phyloP scores from a whole-genome alignment of 2,113 vertebrate species.

The Bubo scandiacus region DNA sequence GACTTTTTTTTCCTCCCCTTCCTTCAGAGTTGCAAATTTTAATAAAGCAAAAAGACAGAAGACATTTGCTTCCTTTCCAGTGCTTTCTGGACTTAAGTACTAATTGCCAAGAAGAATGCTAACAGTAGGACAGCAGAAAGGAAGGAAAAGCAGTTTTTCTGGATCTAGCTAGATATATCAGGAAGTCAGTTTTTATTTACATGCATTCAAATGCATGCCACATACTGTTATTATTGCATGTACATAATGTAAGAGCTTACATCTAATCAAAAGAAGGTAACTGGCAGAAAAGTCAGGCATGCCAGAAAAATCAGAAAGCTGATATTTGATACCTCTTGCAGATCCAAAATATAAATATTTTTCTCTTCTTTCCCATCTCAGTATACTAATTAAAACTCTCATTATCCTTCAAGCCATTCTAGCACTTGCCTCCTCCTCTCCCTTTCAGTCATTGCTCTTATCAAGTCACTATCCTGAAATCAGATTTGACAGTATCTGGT shows the following conservation, averaged over 20 bases:
- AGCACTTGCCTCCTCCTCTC: background rate
- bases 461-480: background rate
- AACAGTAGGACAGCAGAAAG: background rate
- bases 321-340: background rate
- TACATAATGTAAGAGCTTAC: background rate
- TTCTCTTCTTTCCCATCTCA: background rate
- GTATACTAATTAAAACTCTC: background rate
- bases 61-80: background rate
- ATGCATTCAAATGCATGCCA: background rate
- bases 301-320: background rate
- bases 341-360: background rate
- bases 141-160: background rate
- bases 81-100: background rate
- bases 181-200: background rate
- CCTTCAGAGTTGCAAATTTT: background rate
- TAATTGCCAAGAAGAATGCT: background rate
- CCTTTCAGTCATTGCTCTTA: background rate
- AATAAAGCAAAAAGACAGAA: background rate
- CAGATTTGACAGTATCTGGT: background rate
- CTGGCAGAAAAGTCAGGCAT: background rate
- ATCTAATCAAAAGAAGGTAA: background rate
- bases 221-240: background rate
- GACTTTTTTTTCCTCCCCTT: background rate
- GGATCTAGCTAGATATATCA: background rate
- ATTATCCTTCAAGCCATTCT: background rate